Evolutionary conservation across 1,140 invertebrate genomes (phyloP).

Genomic region (Rhagoletis zephyria): DNA sequence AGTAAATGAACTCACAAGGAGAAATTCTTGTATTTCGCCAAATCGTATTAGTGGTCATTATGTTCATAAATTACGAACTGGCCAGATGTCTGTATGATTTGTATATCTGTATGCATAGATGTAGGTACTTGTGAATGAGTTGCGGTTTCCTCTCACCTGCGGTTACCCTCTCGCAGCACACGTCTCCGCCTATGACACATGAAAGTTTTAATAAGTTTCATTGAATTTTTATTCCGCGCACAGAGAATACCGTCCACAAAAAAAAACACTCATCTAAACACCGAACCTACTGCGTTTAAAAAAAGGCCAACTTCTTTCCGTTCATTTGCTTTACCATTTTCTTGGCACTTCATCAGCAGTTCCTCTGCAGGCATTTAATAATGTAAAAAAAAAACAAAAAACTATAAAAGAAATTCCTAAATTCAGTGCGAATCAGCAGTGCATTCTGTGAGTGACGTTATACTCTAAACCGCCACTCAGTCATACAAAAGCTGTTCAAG

Average conservation of each 20-base stretch:
- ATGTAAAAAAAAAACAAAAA: not conserved
- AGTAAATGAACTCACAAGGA: not conserved
- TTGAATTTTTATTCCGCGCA: too few relatives aligned
- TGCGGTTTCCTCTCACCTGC: not conserved
- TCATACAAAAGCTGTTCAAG: conserved; percentile 11
- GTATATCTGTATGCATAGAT: too few relatives aligned
- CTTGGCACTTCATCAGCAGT: not conserved
- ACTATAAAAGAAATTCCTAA: not conserved
- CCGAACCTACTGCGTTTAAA: too few relatives aligned
- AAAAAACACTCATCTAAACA: too few relatives aligned
- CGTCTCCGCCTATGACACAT: not conserved
- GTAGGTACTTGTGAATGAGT: too few relatives aligned
- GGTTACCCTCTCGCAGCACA: not conserved
- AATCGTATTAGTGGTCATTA: conserved; percentile 19
- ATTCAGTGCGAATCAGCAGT: not conserved
- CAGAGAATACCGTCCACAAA: too few relatives aligned
- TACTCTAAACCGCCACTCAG: not conserved
- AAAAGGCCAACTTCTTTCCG: too few relatives aligned
- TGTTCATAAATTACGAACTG: not conserved
- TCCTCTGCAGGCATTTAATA: too few relatives aligned
- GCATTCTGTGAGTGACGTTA: not conserved
- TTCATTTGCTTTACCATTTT: not conserved
- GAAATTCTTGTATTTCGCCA: conserved; percentile 18
- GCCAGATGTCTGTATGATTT: too few relatives aligned
- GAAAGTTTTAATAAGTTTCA: not conserved